Base-by-base conservation (phyloP, 2,113 vertebrate species). In the Antigone vipio region DNA sequence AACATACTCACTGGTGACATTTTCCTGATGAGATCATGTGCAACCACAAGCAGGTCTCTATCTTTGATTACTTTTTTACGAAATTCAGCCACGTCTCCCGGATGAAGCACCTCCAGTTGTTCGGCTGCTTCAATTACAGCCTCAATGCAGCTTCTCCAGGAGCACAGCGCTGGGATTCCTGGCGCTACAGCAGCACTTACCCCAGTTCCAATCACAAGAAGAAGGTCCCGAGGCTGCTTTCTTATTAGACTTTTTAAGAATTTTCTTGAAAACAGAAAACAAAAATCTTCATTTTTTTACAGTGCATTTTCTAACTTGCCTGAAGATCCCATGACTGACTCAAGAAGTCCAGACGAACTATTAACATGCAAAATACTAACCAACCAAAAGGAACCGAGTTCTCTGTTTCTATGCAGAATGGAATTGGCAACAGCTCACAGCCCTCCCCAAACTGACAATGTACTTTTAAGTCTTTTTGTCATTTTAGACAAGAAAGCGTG, bases 11-110 rank as follows among this genome's bases (percentile, higher is more conserved):
- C 98, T 11, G 98, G 98, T 8, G 98, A 98, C 98, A 98, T 98
- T 90, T 98, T 98, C 83, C 98, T 96, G 96, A 98, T 98, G 59
- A 98, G 94, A 55, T 98, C 98, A 9, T 98, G 98, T 19, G 98
- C 98, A 13, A 98, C 98, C 9, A 98, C 98, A 35, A 98, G 97
- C 88, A 98, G 85, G 89, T 98, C 98, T 44, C 97, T 81, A 30
- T 98, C 98, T 60, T 97, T 97, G 17, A 2, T 80, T 27, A 97
- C 97, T 38, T 98, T 98, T 85, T 92, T 93, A 4, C 95, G 96
- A 88, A 98, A 98, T 35, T 98, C 98, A 1, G 97, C 96, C 0
- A 98, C 66, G 2, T 98, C 98, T 17, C 97, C 97, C 0, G 97
- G 98, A 59, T 98, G 98, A 42, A 98, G 94, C 59, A 98, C 98